These are phyloP conservation scores for Pristionchus pacificus DNA, from an alignment of 1,140 invertebrate genomes.

Conservation along the genomic window DNA sequence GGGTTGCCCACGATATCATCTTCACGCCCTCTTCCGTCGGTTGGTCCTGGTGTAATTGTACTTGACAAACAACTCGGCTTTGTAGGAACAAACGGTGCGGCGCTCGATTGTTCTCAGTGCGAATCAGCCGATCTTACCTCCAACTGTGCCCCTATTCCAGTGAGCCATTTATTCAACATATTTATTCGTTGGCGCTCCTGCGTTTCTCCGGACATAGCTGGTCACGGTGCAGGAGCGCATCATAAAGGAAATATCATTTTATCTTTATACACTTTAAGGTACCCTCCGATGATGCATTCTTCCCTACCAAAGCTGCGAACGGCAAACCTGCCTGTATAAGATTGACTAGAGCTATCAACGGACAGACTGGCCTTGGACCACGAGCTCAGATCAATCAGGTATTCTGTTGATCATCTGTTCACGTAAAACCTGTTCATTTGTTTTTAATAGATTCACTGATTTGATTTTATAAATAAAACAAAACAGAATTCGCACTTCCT, in stretches of 20 bases:
- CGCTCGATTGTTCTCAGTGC: conserved; percentile 23
- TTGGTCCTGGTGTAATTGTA: too few relatives aligned
- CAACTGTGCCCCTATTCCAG: conserved; percentile 29
- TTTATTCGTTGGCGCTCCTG: too few relatives aligned
- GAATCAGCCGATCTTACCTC: conserved; percentile 9
- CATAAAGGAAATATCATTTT: too few relatives aligned
- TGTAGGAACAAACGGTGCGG: conserved; percentile 23
- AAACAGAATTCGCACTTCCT: conserved; percentile 27
- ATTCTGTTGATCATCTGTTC: neutral
- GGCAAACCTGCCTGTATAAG: conserved; percentile 23
- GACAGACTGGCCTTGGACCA: conserved; percentile 24
- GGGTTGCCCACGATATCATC: conserved; percentile 32
- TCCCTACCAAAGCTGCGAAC: neutral
- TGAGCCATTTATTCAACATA: neutral
- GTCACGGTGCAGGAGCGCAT: too few relatives aligned
- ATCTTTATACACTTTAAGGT: neutral
- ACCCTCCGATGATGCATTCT: conserved; percentile 20
- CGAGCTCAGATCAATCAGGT: conserved; percentile 27
- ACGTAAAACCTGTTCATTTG: neutral
- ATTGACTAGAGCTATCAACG: conserved; percentile 28
- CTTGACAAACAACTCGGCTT: too few relatives aligned
- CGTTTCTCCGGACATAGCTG: too few relatives aligned
- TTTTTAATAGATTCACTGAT: too few relatives aligned
- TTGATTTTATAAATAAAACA: too few relatives aligned
- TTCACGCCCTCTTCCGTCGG: conserved; percentile 28